Percentiles rank a stretch among this genome's conserved stretches.
Evolutionary conservation across 2,113 vertebrate genomes (phyloP).

Genomic region (Ailuropoda melanoleuca): DNA sequence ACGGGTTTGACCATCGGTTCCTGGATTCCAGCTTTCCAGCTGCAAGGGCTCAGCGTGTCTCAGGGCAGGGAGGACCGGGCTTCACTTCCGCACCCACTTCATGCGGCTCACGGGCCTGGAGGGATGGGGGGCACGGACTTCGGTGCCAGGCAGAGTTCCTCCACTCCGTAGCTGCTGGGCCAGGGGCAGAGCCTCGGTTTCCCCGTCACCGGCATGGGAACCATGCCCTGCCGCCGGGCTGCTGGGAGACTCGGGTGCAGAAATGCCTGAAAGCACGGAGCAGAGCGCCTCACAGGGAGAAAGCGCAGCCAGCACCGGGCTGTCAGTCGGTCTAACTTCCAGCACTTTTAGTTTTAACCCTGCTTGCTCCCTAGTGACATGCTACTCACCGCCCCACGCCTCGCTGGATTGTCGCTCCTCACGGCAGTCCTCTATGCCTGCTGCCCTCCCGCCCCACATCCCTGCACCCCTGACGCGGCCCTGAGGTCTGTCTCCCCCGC

Average conservation of each 20-base stretch:
- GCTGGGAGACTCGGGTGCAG: fast-evolving
- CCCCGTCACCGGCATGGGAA: neutral
- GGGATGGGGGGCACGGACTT: neutral
- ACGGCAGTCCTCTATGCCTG: neutral
- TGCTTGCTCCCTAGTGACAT: neutral
- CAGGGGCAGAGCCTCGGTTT: neutral
- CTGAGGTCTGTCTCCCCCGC: neutral
- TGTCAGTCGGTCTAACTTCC: fast-evolving
- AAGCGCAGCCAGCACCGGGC: neutral
- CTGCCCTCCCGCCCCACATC: fast-evolving
- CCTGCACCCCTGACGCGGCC: neutral
- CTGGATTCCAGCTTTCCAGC: neutral
- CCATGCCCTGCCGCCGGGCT: fast-evolving
- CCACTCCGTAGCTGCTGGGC: fast-evolving
- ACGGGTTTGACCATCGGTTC: fast-evolving
- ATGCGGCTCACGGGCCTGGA: fast-evolving
- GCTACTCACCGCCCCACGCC: neutral
- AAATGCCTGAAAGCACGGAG: fast-evolving
- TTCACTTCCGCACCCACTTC: neutral
- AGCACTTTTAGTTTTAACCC: neutral
- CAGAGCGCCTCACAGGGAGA: fast-evolving
- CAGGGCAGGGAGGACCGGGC: fast-evolving
- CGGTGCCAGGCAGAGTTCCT: fast-evolving
- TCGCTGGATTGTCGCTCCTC: neutral
- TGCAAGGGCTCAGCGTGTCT: fast-evolving